A percentile compares a stretch with the other conserved stretches of the same genome.
Conservation (phyloP, 2,888 invertebrate genomes). For the Aromia moschata region DNA sequence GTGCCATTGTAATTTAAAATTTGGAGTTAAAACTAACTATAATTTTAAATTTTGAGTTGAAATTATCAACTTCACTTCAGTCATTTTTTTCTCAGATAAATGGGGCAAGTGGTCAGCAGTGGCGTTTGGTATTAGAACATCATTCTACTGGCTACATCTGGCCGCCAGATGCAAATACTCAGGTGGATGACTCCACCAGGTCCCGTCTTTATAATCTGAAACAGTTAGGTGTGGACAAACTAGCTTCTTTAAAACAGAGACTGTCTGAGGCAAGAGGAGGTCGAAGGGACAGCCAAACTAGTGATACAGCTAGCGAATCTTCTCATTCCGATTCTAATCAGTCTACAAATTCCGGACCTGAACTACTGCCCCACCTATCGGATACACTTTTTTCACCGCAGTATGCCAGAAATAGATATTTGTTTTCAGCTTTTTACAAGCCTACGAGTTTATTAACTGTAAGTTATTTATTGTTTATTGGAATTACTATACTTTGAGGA, state of each 20-base stretch:
- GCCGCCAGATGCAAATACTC: slow-evolving; percentile 63
- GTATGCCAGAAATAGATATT: slow-evolving; percentile 67
- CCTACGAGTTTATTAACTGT: slow-evolving; percentile 68
- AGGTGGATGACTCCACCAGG: slow-evolving; percentile 58
- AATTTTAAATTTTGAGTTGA: no score
- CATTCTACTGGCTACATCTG: slow-evolving; percentile 78
- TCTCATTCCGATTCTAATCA: slow-evolving; percentile 49
- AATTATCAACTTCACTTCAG: no score
- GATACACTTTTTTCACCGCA: slow-evolving; percentile 69
- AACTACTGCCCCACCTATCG: slow-evolving; percentile 61
- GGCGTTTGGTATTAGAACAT: slow-evolving; percentile 84
- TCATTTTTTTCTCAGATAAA: slow-evolving; percentile 59
- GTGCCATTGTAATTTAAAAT: no score
- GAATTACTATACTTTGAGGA: no score
- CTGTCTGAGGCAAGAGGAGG: slow-evolving; percentile 65
- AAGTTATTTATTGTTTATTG: no score
- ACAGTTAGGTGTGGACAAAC: slow-evolving; percentile 75
- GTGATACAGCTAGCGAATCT: slow-evolving; percentile 58
- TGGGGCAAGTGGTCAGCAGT: slow-evolving; percentile 74
- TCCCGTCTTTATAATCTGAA: slow-evolving; percentile 72
- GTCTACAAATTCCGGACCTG: slow-evolving; percentile 54
- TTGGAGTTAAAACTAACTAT: no score
- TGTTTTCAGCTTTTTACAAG: slow-evolving; percentile 69
- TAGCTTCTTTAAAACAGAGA: slow-evolving; percentile 71
- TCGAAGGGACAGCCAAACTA: slow-evolving; percentile 57